phyloP scores from a whole-genome alignment of 2,888 invertebrate species.

The Ophion obscuratus region DNA sequence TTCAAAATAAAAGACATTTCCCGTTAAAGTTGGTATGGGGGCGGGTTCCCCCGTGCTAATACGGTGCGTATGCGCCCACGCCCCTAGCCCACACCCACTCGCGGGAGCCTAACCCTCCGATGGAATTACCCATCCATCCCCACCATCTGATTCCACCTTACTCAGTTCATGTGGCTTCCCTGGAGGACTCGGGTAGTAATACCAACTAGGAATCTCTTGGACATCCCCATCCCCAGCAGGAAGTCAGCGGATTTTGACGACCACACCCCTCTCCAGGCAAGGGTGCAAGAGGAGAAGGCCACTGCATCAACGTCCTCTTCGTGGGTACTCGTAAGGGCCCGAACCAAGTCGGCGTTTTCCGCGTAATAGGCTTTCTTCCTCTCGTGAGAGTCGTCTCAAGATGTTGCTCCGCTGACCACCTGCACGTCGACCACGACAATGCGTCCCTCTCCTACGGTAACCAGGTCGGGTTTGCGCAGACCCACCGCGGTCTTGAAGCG shows the following conservation, averaged over 20 bases:
- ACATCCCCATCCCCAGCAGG: slow-evolving; percentile 50
- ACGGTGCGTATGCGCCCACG: no score
- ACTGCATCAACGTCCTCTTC: not conserved
- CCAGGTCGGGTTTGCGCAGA: slow-evolving; percentile 64
- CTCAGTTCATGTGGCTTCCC: slow-evolving; percentile 62
- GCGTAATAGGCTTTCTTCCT: slow-evolving; percentile 55
- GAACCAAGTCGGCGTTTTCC: slow-evolving; percentile 35
- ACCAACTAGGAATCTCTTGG: slow-evolving; percentile 35
- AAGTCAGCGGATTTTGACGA: slow-evolving; percentile 48
- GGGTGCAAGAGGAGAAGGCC: slow-evolving; percentile 57
- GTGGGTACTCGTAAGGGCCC: not conserved
- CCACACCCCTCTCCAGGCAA: slow-evolving; percentile 68
- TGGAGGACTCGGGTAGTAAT: slow-evolving; percentile 59
- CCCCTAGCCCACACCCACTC: no score
- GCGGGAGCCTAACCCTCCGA: no score
- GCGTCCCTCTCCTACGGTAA: not conserved
- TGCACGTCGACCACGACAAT: slow-evolving; percentile 58
- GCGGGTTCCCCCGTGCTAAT: no score
- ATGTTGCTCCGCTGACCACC: slow-evolving; percentile 57
- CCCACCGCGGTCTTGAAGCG: slow-evolving; percentile 63
- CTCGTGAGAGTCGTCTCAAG: slow-evolving; percentile 48
- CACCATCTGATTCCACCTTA: slow-evolving; percentile 61
- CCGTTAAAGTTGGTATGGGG: no score
- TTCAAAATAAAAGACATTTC: no score
- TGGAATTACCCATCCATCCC: not conserved